phyloP scores from a whole-genome alignment of 64 coral and sea anemone genomes.

The Montipora efflorescens region DNA sequence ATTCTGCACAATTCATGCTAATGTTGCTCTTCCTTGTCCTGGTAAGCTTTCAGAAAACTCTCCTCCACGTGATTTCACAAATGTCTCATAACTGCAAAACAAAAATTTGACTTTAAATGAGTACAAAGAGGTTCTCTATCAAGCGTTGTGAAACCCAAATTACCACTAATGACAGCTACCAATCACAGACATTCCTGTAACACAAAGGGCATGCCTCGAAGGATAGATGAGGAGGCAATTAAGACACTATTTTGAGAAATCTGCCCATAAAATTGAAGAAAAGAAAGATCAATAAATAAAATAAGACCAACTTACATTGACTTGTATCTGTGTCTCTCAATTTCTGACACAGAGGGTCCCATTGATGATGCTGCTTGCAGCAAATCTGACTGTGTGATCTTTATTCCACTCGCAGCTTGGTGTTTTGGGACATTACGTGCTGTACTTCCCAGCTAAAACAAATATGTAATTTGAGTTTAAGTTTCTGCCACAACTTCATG shows the following conservation, averaged over 20 bases:
- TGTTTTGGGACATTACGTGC: background rate
- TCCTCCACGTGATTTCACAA: constrained; percentile 64
- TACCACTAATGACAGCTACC: too few species aligned
- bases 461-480: background rate
- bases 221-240: too few species aligned
- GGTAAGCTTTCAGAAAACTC: constrained; percentile 37
- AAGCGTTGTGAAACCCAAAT: too few species aligned
- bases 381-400: constrained; percentile 78
- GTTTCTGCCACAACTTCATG: background rate
- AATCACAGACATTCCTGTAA: too few species aligned
- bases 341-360: constrained; percentile 79
- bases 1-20: constrained; percentile 45
- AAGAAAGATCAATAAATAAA: background rate
- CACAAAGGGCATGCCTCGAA: too few species aligned
- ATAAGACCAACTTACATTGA: constrained; percentile 69
- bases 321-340: constrained; percentile 74
- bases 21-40: constrained; percentile 60
- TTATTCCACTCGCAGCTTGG: constrained; percentile 18
- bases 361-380: constrained; percentile 48
- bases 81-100: constrained; percentile 67
- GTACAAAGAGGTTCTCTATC: too few species aligned
- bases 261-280: too few species aligned
- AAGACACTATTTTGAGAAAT: too few species aligned
- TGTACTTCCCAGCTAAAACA: background rate
- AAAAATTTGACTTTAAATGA: background rate